Evolutionary conservation across 2,888 invertebrate species (phyloP), one percentile per base, ranked within the genome.

Genomic region (Aphidoletes aphidimyza): DNA sequence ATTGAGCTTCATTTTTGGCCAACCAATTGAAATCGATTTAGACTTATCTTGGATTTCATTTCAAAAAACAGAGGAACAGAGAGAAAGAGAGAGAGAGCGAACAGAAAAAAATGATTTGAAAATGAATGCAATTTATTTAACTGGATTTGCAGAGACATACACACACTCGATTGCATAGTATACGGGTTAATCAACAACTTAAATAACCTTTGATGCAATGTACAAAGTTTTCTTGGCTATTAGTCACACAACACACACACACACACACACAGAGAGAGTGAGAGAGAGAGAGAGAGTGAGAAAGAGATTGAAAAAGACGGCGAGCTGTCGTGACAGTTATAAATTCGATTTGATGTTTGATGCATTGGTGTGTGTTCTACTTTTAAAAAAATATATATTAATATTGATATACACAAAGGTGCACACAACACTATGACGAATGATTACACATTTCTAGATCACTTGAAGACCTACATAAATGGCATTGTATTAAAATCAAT

Each of bases 401-500:
- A 47, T 22, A 22, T 54, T n/a, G 11, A 14, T 1, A 14, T 34
- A 0, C 3, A 69, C 30, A 69, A 26, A 69, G 69, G 69, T 69
- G 30, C 26, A 34, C 54, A 54, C 9, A 14, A 30, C n/a, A 30
- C 30, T 69, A 30, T 69, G 34, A 14, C 34, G 30, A 54, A 54
- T 54, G 69, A 30, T 69, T 30, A 26, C 34, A 14, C 9, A n/a
- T 30, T 69, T 69, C 69, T 69, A 69, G 69, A 69, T 69, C 69
- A 69, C 34, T 69, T 69, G 69, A 69, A 69, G 69, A 69, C 69
- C 69, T 69, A 69, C 69, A 69, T 69, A 69, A 30, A 69, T 69
- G 69, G 69, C 69, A 69, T 69, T 69, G 69, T 30, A 69, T 26
- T 1, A 30, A 54, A 69, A 69, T 69, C 69, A 69, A 69, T 69